Conservation (phyloP, 2,113 vertebrate genomes). For the Dasyurus viverrinus region DNA sequence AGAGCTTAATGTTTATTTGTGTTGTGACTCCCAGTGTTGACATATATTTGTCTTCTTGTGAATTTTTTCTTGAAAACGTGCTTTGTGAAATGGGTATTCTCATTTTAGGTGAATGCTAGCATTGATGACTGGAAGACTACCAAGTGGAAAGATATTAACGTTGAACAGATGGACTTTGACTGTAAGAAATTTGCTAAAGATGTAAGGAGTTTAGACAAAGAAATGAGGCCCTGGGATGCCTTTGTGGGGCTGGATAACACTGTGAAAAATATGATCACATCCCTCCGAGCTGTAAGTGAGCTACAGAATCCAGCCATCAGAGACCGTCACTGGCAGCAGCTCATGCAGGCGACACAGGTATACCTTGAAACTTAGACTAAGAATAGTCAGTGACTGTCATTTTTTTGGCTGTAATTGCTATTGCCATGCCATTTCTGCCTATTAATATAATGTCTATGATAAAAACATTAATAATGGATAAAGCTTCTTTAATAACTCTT, state of each 20-base stretch:
- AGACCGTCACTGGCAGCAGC: slow-evolving; percentile 86
- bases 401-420: neutral
- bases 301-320: slow-evolving; percentile 87
- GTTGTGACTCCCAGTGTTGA: neutral
- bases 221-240: slow-evolving; percentile 82
- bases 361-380: fast-evolving
- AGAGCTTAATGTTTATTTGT: neutral
- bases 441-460: neutral
- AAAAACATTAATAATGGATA: neutral
- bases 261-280: slow-evolving; percentile 83
- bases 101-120: slow-evolving; percentile 80
- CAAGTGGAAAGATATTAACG: slow-evolving; percentile 82
- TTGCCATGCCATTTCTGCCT: neutral
- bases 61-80: fast-evolving
- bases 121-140: slow-evolving; percentile 84
- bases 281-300: slow-evolving; percentile 81
- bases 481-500: neutral
- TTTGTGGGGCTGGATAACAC: slow-evolving; percentile 83
- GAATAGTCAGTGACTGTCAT: neutral
- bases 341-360: slow-evolving; percentile 86
- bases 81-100: fast-evolving
- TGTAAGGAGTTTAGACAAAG: slow-evolving; percentile 82
- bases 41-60: fast-evolving
- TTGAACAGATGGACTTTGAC: slow-evolving; percentile 85
- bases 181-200: slow-evolving; percentile 87